Base-by-base conservation (phyloP, 2,888 invertebrate genomes). In the Drosophila setosimentum region DNA sequence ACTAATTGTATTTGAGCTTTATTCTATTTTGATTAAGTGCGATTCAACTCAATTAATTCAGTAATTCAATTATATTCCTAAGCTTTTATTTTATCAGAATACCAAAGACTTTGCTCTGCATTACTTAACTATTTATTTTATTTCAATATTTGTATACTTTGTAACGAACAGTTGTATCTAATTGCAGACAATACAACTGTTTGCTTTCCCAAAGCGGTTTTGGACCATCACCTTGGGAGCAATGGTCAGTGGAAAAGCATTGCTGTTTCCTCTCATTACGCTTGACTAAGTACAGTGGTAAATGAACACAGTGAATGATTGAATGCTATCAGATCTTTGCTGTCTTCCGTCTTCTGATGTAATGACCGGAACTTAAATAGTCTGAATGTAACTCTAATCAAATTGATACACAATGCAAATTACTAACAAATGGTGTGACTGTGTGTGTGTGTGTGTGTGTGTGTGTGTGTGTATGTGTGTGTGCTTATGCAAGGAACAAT, bases 331-430 rank as follows among this genome's bases (percentile, higher is more conserved):
- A 30, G 18, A 57, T 57, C 24, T 48, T 49, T n/a, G 45, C 6
- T 73, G 74, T 59, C 53, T 50, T 50, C 7, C 33, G 37, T 45
- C 49, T 42, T 37, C 29, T 33, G 16, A 24, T 29, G 33, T 60
- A 68, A 58, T 75, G 64, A 53, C 32, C 24, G 42, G 40, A 49
- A 42, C 64, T 70, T 40, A 37, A 64, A 42, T 24, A 49, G 51
- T 29, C 50, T 42, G 45, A 50, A 63, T 51, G 63, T 60, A 57
- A 66, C 65, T 62, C 54, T 66, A 64, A 80, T 80, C 71, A 77
- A 76, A 66, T 50, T 66, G 71, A 76, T 64, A 68, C 42, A 70
- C 77, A 67, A 58, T 50, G 77, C 57, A 70, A 66, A 76, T 69
- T 60, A 37, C 55, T 53, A 55, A 35, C n/a, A 35, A 54, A 30